These are phyloP conservation scores for Onychorhynchus coronatus DNA, from an alignment of 2,113 vertebrate genomes.

Conservation along the genomic window DNA sequence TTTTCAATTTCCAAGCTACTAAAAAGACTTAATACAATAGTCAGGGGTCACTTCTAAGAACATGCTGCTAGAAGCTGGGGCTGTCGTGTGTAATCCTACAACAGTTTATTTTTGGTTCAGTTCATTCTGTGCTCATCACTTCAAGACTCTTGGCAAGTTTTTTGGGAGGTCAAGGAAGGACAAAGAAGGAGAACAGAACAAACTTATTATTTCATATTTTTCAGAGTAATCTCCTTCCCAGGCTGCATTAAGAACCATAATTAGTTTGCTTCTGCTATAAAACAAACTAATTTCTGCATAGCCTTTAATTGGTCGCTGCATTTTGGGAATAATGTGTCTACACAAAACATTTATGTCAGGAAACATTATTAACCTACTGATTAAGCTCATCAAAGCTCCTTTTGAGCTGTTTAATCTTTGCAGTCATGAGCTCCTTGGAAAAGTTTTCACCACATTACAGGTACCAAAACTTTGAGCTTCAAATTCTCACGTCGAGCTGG, in stretches of 20 bases:
- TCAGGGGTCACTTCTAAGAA: background rate
- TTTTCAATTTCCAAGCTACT: background rate
- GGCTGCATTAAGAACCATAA: background rate
- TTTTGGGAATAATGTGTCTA: background rate
- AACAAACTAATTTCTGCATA: background rate
- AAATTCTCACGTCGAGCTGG: background rate
- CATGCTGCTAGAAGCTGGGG: background rate
- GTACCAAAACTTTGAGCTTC: background rate
- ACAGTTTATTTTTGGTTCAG: background rate
- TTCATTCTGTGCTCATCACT: background rate
- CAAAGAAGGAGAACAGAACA: constrained; percentile 4
- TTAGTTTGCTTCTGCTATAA: constrained; percentile 17
- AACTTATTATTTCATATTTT: background rate
- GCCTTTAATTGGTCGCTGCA: background rate
- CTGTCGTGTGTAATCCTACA: background rate
- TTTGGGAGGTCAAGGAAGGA: constrained; percentile 9
- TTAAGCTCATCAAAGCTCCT: background rate
- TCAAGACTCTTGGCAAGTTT: background rate
- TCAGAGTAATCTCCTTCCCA: background rate
- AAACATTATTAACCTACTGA: background rate
- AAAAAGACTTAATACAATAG: background rate
- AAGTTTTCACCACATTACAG: background rate
- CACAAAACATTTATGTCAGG: background rate
- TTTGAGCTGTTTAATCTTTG: background rate
- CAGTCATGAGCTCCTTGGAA: background rate